A percentile compares a stretch with the other conserved stretches of the same genome.
Conservation (phyloP, 35 echinoderm and acorn worm species). For the Lytechinus variegatus region DNA sequence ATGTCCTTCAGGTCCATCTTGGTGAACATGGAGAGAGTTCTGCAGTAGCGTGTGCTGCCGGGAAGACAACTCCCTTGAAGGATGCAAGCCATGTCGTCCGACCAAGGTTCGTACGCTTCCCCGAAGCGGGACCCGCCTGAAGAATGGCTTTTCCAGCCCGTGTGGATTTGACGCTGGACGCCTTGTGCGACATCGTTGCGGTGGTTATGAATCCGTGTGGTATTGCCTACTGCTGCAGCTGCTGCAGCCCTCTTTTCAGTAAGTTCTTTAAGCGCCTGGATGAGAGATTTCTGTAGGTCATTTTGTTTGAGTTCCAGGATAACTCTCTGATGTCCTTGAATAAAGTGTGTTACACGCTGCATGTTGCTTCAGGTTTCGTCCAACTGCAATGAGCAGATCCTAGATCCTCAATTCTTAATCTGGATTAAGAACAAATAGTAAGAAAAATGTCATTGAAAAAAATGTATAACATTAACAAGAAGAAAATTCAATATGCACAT, state of each 20-base stretch:
- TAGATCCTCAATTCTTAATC: neutral
- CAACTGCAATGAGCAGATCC: neutral
- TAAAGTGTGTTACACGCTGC: conserved; percentile 52
- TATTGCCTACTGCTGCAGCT: neutral
- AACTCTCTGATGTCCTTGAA: conserved; percentile 65
- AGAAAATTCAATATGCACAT: no score
- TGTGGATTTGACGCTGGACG: conserved; percentile 61
- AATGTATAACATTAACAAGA: no score
- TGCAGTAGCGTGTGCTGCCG: conserved; percentile 88
- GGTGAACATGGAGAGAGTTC: conserved; percentile 96
- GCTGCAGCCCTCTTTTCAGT: neutral
- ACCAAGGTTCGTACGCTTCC: conserved; percentile 83
- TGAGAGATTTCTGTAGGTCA: conserved; percentile 46
- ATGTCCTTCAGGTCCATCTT: conserved; percentile 73
- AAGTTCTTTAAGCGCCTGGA: conserved; percentile 48
- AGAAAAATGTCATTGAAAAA: neutral
- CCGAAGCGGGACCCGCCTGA: conserved; percentile 42
- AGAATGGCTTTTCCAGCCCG: neutral
- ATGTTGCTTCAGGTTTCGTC: conserved; percentile 42
- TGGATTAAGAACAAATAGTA: neutral
- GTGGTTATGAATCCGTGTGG: neutral
- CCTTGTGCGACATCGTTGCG: conserved; percentile 44
- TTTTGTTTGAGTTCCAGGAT: conserved; percentile 21
- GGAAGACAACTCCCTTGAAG: conserved; percentile 92
- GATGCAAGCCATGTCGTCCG: conserved; percentile 92